Percentiles rank a stretch among this genome's conserved stretches.
Conservation (phyloP, 2,797 vertebrate species). For the Scleropages formosus region DNA sequence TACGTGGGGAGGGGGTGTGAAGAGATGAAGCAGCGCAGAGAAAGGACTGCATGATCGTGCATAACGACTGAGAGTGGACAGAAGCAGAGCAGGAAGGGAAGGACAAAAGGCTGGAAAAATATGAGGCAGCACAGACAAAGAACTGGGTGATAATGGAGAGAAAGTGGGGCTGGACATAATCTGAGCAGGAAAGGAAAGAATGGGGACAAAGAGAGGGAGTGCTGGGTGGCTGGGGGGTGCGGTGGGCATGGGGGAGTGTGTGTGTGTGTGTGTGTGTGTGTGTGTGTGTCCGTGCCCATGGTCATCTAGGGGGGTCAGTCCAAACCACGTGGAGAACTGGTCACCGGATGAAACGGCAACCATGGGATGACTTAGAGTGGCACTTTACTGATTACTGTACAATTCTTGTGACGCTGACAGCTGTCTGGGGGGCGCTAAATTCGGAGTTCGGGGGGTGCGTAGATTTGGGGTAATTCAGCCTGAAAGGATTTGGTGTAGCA, state of each 20-base stretch:
- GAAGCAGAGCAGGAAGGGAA: background rate
- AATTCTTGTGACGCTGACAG: background rate
- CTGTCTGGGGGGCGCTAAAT: background rate
- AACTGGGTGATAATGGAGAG: background rate
- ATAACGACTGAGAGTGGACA: no score
- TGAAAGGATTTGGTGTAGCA: background rate
- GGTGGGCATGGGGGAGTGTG: no score
- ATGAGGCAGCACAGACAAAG: background rate
- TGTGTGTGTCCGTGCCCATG: no score
- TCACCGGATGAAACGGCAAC: background rate
- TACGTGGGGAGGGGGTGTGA: background rate
- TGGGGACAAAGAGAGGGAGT: background rate
- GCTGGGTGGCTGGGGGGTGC: no score
- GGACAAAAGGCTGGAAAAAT: background rate
- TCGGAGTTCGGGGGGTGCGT: background rate
- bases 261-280: no score
- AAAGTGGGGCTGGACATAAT: background rate
- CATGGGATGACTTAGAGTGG: conserved; percentile 7
- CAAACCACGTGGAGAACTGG: conserved; percentile 18
- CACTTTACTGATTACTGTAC: conserved; percentile 27
- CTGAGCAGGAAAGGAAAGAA: background rate
- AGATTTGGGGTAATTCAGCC: background rate
- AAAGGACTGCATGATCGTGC: no score
- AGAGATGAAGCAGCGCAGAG: background rate
- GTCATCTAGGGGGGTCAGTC: no score